Conservation (phyloP, 2,113 vertebrate species). For the Columba livia region DNA sequence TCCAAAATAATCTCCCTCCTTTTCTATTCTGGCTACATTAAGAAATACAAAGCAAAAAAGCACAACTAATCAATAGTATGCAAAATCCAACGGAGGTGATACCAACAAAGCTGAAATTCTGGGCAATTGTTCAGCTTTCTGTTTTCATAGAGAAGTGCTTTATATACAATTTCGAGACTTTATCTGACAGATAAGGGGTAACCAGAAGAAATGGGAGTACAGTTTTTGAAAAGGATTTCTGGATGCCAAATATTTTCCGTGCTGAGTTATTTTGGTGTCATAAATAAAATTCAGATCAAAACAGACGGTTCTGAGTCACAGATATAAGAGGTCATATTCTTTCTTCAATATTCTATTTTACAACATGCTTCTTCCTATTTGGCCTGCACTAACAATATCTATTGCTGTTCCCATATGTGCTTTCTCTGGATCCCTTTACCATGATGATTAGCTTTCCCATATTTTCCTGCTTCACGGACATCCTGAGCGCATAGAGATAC, state of each 20-base stretch:
- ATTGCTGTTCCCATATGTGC: neutral
- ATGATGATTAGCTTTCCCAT: neutral
- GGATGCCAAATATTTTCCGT: neutral
- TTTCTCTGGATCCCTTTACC: neutral
- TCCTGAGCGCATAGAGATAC: neutral
- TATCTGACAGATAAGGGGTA: neutral
- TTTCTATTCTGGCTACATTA: neutral
- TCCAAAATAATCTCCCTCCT: neutral
- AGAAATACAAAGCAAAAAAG: neutral
- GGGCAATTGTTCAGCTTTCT: neutral
- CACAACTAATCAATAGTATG: neutral
- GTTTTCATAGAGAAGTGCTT: neutral
- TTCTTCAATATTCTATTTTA: neutral
- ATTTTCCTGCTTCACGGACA: neutral
- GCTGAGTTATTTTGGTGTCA: neutral
- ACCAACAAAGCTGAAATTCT: neutral
- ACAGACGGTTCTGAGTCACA: slow-evolving; percentile 47
- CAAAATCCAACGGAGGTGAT: neutral
- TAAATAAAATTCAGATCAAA: slow-evolving; percentile 33
- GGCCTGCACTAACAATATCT: neutral
- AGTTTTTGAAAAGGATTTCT: neutral
- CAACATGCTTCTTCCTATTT: neutral
- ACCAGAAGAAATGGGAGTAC: neutral
- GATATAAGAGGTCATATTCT: slow-evolving; percentile 14
- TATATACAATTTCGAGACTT: neutral